These are phyloP conservation scores for Chaenodraco wilsoni DNA, from an alignment of 2,797 vertebrate species.

Conservation along the genomic window DNA sequence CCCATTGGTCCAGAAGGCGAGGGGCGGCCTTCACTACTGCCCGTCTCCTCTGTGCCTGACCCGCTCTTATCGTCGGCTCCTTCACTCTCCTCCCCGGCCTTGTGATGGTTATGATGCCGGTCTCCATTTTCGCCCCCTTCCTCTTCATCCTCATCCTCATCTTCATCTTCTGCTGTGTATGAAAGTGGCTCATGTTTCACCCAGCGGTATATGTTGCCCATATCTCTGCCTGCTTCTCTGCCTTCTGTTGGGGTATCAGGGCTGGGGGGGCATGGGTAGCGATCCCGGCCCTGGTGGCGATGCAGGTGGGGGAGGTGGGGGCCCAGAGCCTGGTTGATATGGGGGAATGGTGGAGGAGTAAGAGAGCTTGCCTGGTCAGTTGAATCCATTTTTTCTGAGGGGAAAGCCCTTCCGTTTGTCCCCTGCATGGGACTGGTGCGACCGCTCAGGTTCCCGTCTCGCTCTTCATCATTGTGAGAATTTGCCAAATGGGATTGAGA, in stretches of 20 bases:
- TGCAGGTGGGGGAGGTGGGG: constrained; percentile 85
- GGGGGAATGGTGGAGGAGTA: constrained; percentile 82
- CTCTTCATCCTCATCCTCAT: constrained; percentile 92
- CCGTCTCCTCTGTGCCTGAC: constrained; percentile 95
- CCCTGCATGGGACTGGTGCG: constrained; percentile 85
- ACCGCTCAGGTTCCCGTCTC: constrained; percentile 79
- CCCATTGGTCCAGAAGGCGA: constrained; percentile 89
- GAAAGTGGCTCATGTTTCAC: constrained; percentile 91
- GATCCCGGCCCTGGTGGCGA: constrained; percentile 79
- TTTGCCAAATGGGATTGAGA: constrained; percentile 78
- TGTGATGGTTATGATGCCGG: constrained; percentile 80
- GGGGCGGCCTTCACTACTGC: constrained; percentile 93
- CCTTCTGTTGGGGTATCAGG: constrained; percentile 80
- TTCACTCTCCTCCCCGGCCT: constrained; percentile 82
- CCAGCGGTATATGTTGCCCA: constrained; percentile 91
- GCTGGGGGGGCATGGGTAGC: constrained; percentile 79
- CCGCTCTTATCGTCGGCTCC: constrained; percentile 91
- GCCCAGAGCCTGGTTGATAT: constrained; percentile 83
- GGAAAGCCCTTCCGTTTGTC: constrained; percentile 80
- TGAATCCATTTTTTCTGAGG: constrained; percentile 86
- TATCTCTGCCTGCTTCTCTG: constrained; percentile 76
- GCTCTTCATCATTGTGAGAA: constrained; percentile 84
- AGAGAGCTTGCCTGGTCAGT: constrained; percentile 76
- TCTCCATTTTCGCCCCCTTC: constrained; percentile 85
- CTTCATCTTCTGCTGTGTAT: constrained; percentile 87